phyloP scores from a whole-genome alignment of 2,888 invertebrate species.

The Pecten maximus region DNA sequence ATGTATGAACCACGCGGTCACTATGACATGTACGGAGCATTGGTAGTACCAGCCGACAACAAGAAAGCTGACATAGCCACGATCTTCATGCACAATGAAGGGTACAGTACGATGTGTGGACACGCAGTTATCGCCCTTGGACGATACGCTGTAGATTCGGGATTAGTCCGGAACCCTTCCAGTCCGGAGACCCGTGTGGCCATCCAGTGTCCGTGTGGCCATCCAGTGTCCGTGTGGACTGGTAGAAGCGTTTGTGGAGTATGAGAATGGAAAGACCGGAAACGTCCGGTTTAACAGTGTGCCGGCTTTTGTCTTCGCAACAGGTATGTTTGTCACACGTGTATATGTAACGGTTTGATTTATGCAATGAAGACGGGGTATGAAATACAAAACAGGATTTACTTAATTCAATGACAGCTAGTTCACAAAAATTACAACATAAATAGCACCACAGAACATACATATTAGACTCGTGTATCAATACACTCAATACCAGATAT shows the following conservation, averaged over 20 bases:
- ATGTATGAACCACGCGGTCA: constrained; percentile 82
- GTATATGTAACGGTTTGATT: too few species aligned
- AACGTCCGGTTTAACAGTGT: constrained; percentile 80
- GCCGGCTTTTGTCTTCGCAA: constrained; percentile 78
- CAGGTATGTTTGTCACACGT: too few species aligned
- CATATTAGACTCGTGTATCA: too few species aligned
- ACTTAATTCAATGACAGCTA: too few species aligned
- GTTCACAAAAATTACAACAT: too few species aligned
- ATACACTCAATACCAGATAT: too few species aligned
- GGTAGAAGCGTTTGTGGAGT: constrained; percentile 76
- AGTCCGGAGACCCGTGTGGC: constrained; percentile 75
- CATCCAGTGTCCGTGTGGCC: too few species aligned
- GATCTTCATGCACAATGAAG: constrained; percentile 81
- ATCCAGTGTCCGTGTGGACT: constrained; percentile 82
- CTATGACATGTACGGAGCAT: constrained; percentile 81
- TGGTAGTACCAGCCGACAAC: constrained; percentile 74
- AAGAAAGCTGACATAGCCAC: constrained; percentile 77
- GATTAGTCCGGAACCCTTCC: constrained; percentile 63
- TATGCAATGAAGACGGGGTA: too few species aligned
- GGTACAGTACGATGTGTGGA: constrained; percentile 82
- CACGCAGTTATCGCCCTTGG: constrained; percentile 82
- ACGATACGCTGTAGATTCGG: constrained; percentile 74
- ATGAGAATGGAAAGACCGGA: constrained; percentile 67
- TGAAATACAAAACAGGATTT: too few species aligned
- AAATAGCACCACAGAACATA: too few species aligned